Evolutionary conservation across 1,140 invertebrate genomes (phyloP).

Genomic region (Pomacea maculata): DNA sequence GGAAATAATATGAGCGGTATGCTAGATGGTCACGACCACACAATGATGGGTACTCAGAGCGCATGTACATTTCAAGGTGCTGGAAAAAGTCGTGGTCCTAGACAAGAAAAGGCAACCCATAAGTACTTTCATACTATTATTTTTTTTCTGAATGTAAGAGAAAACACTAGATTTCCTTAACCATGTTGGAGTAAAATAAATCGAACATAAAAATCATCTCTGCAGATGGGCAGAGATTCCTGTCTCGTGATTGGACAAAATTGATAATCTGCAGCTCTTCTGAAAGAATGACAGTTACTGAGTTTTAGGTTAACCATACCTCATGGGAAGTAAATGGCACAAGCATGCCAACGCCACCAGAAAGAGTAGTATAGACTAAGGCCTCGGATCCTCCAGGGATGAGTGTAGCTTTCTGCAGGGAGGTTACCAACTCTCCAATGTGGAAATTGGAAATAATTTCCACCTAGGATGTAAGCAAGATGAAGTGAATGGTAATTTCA

Average conservation of each 20-base stretch:
- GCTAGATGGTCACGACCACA: constrained; percentile 98
- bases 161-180: too few relatives aligned
- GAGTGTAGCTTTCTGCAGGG: constrained; percentile 86
- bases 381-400: constrained; percentile 98
- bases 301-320: constrained; percentile 47
- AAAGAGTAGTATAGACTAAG: constrained; percentile 94
- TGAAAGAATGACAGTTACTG: too few relatives aligned
- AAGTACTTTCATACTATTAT: too few relatives aligned
- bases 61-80: constrained; percentile 99
- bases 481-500: constrained; percentile 8
- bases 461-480: constrained; percentile 67
- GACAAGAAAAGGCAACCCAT: constrained; percentile 40
- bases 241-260: too few relatives aligned
- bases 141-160: too few relatives aligned
- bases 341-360: constrained; percentile 90
- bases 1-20: constrained; percentile 97
- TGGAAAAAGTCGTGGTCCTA: constrained; percentile 98
- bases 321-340: constrained; percentile 98
- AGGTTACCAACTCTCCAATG: constrained; percentile 86
- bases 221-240: too few relatives aligned
- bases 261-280: too few relatives aligned
- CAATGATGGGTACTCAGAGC: constrained; percentile 93
- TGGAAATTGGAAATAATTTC: constrained; percentile 93
- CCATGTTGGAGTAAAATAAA: too few relatives aligned
- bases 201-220: too few relatives aligned